Conservation (phyloP, 2,888 invertebrate species). For the Caenorhabditis sp. region DNA sequence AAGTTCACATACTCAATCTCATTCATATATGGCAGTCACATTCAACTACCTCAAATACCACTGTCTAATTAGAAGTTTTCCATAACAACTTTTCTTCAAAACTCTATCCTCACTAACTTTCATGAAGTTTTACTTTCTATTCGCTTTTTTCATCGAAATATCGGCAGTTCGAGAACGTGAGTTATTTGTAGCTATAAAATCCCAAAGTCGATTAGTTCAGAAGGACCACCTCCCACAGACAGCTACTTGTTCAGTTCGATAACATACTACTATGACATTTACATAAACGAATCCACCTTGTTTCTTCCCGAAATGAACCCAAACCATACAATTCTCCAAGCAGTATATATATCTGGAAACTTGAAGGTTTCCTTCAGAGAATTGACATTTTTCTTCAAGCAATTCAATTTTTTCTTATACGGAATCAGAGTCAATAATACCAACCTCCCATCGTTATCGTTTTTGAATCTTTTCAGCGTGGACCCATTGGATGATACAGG, state of each 20-base stretch:
- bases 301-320: constrained; percentile 1
- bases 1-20: too few species aligned
- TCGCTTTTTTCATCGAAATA: too few species aligned
- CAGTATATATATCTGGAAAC: constrained; percentile 35
- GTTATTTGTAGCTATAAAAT: too few species aligned
- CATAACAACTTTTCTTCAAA: too few species aligned
- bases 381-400: constrained; percentile 20
- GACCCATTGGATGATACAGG: constrained; percentile 2
- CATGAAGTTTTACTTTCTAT: too few species aligned
- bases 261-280: constrained; percentile 41
- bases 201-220: background rate
- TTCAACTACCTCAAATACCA: too few species aligned
- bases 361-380: constrained; percentile 26
- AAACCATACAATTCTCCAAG: background rate
- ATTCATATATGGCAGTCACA: too few species aligned
- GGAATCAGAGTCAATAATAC: constrained; percentile 40
- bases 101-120: too few species aligned
- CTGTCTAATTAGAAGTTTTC: too few species aligned
- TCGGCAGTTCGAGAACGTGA: too few species aligned
- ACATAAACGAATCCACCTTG: constrained; percentile 32
- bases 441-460: constrained; percentile 20
- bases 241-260: background rate
- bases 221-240: constrained; percentile 37
- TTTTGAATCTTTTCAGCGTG: constrained; percentile 8
- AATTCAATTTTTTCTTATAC: background rate